Conservation (phyloP, 2,113 vertebrate genomes). For the Mustelus asterias region DNA sequence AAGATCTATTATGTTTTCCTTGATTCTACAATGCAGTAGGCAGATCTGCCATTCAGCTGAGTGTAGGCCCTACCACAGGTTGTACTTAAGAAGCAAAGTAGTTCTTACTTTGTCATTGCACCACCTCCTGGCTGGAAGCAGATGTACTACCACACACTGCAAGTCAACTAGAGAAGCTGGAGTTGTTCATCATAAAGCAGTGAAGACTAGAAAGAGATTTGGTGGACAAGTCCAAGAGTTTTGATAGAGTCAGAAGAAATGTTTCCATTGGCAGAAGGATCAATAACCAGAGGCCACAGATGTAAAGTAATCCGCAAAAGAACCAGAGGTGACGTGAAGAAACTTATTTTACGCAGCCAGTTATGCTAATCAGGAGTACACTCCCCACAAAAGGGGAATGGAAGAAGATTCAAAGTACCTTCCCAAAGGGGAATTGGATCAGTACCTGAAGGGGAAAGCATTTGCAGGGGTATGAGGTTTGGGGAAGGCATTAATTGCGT, state of each 20-base stretch:
- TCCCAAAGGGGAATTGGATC: not conserved
- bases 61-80: not conserved
- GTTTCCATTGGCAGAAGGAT: no score
- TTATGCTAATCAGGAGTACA: not conserved
- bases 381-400: not conserved
- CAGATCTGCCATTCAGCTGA: not conserved
- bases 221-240: not conserved
- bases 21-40: not conserved
- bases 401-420: not conserved
- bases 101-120: not conserved
- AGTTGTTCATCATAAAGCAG: not conserved
- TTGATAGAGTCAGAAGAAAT: not conserved
- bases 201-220: not conserved
- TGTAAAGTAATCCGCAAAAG: not conserved
- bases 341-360: not conserved
- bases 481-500: not conserved
- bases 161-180: not conserved
- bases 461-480: not conserved
- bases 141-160: not conserved
- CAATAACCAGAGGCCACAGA: no score
- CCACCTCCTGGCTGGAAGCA: constrained; percentile 4
- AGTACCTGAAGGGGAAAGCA: not conserved
- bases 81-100: not conserved
- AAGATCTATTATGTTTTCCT: not conserved
- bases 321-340: not conserved